phyloP scores from a whole-genome alignment of 2,888 invertebrate genomes.

The Ethmia dodecea region DNA sequence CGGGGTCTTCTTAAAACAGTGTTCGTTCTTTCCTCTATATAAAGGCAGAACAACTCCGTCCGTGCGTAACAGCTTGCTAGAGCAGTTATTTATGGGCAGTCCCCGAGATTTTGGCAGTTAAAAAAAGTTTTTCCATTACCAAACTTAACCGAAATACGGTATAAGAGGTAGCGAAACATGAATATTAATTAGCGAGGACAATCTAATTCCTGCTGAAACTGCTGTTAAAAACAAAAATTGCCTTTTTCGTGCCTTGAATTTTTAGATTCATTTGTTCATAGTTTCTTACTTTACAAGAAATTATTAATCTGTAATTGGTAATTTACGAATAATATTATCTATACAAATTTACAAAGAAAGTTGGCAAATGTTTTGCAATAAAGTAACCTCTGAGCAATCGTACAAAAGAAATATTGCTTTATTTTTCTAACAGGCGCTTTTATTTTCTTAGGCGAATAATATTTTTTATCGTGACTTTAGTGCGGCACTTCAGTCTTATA shows the following conservation, averaged over 20 bases:
- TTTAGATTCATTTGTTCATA: too few species aligned
- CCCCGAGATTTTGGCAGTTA: slow-evolving; percentile 61
- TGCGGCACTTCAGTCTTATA: neutral
- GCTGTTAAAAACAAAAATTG: slow-evolving; percentile 12
- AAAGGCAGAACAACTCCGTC: slow-evolving; percentile 41
- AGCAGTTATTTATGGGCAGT: slow-evolving; percentile 68
- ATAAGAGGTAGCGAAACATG: slow-evolving; percentile 50
- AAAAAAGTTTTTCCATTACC: slow-evolving; percentile 72
- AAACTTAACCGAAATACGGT: slow-evolving; percentile 50
- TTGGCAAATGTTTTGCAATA: neutral
- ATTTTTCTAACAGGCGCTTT: neutral
- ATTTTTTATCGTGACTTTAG: neutral
- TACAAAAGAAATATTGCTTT: neutral
- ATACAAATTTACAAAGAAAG: too few species aligned
- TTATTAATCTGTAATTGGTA: too few species aligned
- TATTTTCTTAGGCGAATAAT: neutral
- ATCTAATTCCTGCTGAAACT: slow-evolving; percentile 13
- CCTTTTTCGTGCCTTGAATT: too few species aligned
- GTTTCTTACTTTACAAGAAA: too few species aligned
- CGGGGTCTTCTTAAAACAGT: too few species aligned
- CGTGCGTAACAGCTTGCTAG: slow-evolving; percentile 74
- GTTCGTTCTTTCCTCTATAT: too few species aligned
- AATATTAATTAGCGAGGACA: slow-evolving; percentile 53
- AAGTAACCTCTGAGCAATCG: too few species aligned
- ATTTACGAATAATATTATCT: too few species aligned